Evolutionary conservation across 2,797 vertebrate genomes (phyloP), one percentile per base, ranked within the genome.

Genomic region (Syngnathus rostellatus): DNA sequence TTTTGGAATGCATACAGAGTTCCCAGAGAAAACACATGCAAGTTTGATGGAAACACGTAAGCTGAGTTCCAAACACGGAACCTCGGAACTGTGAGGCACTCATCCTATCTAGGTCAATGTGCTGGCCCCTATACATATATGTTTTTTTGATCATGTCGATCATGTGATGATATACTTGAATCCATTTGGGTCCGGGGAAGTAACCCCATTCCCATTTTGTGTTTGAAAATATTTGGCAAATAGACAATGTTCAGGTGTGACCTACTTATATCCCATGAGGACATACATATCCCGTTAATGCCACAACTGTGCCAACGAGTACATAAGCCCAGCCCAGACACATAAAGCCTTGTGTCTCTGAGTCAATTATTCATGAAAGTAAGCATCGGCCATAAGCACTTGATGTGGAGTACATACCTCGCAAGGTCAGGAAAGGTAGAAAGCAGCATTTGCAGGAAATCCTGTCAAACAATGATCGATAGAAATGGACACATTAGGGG

Each of bases 381-480:
- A 51, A 57, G 55, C 31, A 57, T 57, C 37, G 23, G 25, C 14
- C 64, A 50, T 57, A 62, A 75, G 69, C 65, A 67, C 79, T 75
- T 77, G 38, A 41, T 25, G 38, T 5, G 41, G 51, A 40, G 51
- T 45, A 68, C 93, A 83, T 90, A 98, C 96, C 88, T 76, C 88
- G 89, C 88, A 77, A 92, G 83, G 87, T 92, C 85, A 77, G 94
- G 92, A 80, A 93, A 89, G 54, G 87, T 89, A 75, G 92, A 92
- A 88, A 97, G 85, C 66, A 98, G 80, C 92, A 93, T 93, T 84
- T 78, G 88, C 81, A 98, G 91, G 82, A 98, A 98, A 88, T 98
- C 95, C 97, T 99, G 79, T 71, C 83, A n/a, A 46, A 6, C n/a
- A 68, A 68, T 31, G 65, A 73, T 14, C 40, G 46, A 70, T 40